Conservation (phyloP, 2,888 invertebrate genomes). For the Epinotia bilunana region DNA sequence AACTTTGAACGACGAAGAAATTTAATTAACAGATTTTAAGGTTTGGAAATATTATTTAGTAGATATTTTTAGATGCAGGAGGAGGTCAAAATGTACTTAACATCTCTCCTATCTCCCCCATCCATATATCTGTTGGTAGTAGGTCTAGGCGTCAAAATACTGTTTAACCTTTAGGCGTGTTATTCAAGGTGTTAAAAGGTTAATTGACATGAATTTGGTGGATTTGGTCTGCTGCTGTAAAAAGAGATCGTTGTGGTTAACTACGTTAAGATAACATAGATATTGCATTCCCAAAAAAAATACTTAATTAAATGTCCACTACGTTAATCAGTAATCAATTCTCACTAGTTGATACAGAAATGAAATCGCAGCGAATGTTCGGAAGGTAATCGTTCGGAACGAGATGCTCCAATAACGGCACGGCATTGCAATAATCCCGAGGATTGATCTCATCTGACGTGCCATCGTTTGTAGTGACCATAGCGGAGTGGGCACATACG, state of each 20-base stretch:
- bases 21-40: not conserved
- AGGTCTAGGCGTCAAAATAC: too few species aligned
- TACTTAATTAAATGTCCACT: not conserved
- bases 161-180: too few species aligned
- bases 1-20: not conserved
- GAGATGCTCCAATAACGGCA: constrained; percentile 57
- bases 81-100: too few species aligned
- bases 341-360: constrained; percentile 23
- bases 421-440: constrained; percentile 50
- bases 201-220: too few species aligned
- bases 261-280: too few species aligned
- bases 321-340: constrained; percentile 2
- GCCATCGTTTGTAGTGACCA: not conserved
- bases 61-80: not conserved
- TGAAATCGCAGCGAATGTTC: constrained; percentile 35
- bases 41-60: not conserved
- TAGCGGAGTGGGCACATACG: not conserved
- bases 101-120: too few species aligned
- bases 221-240: too few species aligned
- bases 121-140: not conserved
- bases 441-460: not conserved
- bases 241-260: too few species aligned
- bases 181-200: too few species aligned
- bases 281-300: not conserved
- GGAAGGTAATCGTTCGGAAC: constrained; percentile 52